Conservation (phyloP, 37 sponge, comb jelly and placozoan genomes). For the Haliclona indistincta region DNA sequence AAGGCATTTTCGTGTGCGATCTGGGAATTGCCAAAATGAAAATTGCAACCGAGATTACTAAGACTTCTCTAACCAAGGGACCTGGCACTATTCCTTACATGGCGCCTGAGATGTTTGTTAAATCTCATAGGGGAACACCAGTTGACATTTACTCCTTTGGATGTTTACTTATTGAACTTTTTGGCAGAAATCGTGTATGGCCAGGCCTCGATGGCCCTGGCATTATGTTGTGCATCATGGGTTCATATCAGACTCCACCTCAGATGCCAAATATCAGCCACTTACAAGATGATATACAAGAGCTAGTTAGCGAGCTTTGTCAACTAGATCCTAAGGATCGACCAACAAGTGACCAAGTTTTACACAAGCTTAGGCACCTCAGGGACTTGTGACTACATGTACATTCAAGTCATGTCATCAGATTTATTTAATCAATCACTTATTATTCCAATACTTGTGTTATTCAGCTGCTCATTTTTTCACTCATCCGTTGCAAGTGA, state of each 20-base stretch:
- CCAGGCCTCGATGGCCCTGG: conserved; percentile 1
- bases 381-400: too few relatives aligned
- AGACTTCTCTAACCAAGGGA: conserved; percentile 10
- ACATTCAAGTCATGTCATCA: too few relatives aligned
- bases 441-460: too few relatives aligned
- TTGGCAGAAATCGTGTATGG: conserved; percentile 17
- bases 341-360: too few relatives aligned
- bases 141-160: conserved; percentile 28
- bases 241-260: conserved; percentile 7
- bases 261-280: not conserved
- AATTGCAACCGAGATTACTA: not conserved
- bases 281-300: too few relatives aligned
- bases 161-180: conserved; percentile 24
- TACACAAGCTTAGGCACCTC: too few relatives aligned
- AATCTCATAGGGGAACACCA: not conserved
- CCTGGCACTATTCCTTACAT: conserved; percentile 37
- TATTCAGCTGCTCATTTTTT: too few relatives aligned
- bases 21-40: conserved; percentile 39
- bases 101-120: conserved; percentile 44
- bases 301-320: not conserved
- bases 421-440: too few relatives aligned
- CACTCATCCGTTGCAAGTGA: too few relatives aligned
- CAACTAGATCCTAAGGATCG: conserved; percentile 3
- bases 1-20: conserved; percentile 37
- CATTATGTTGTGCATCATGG: conserved; percentile 15